Evolutionary conservation across 2,888 invertebrate genomes (phyloP), one percentile per base, ranked within the genome.

Genomic region (Amaurobius ferox): DNA sequence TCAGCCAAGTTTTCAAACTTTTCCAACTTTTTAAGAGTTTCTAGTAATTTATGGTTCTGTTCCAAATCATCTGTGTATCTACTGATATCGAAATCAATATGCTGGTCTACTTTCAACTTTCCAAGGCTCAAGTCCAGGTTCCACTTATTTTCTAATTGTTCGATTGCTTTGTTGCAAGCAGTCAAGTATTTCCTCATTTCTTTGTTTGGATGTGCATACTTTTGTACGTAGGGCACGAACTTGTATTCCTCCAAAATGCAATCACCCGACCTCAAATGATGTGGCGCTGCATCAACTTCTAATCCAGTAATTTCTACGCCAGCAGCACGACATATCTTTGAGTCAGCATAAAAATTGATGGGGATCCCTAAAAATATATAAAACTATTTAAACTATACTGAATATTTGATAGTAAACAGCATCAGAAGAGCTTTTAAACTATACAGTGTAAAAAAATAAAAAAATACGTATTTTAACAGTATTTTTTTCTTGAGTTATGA

Each of bases 251-350:
- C 80, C 0, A 70, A 11, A 9, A 40, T 70, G 7, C 68, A 13
- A 2, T 94, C 92, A 92, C 97, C 97, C 64, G 96, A 94, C 72
- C 97, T 97, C 16, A 97, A 97, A 7, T 62, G 26, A 1, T 28
- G 62, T 0, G 35, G 32, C 9, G 44, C 70, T 0, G 44, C 13
- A 26, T 81, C 80, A 11, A 30, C 28, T 0, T 9, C 39, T 13
- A 81, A 28, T 0, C 55, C 30, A 30, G 23, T 26, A 16, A 74
- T 61, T 81, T 81, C 80, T 0, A 81, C 9, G 5, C 80, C 80
- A 9, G 29, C n/a, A 0, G 68, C 19, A 7, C 74, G 74, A 16
- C 68, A 68, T 5, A 6, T 13, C 6, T 32, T 40, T 0, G 68
- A 74, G 7, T 40, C 6, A 0, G 23, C 1, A 30, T 81, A 29